phyloP scores from a whole-genome alignment of 2,888 invertebrate species.

The Lasioglossum lativentre region DNA sequence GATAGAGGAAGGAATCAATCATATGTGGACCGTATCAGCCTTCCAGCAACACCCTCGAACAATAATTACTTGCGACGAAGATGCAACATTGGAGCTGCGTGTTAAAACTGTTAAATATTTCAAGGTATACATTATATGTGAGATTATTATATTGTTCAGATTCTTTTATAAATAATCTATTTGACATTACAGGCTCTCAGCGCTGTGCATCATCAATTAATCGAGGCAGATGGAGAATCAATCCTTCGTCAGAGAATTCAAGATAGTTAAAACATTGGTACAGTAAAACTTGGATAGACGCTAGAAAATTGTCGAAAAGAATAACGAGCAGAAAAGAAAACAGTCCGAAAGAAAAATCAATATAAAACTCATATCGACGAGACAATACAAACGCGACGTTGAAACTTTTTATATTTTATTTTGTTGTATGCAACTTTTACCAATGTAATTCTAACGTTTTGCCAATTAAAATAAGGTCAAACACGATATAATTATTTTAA shows the following conservation, averaged over 20 bases:
- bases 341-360: neutral
- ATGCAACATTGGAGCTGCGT: slow-evolving; percentile 97
- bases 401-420: neutral
- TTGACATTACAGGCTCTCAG: slow-evolving; percentile 89
- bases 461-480: neutral
- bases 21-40: slow-evolving; percentile 99
- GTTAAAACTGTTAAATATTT: slow-evolving; percentile 99
- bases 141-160: neutral
- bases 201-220: slow-evolving; percentile 93
- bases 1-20: slow-evolving; percentile 99
- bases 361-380: neutral
- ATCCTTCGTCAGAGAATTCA: slow-evolving; percentile 75
- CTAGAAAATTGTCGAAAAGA: neutral
- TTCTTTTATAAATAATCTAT: slow-evolving; percentile 51
- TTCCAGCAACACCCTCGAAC: slow-evolving; percentile 98
- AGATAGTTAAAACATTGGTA: slow-evolving; percentile 69
- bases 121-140: slow-evolving; percentile 87
- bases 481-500: neutral
- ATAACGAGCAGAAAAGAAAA: neutral
- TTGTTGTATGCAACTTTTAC: neutral
- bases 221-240: slow-evolving; percentile 86
- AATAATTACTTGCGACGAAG: slow-evolving; percentile 98
- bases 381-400: neutral
- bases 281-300: neutral
- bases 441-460: neutral